phyloP scores from a whole-genome alignment of 2,113 vertebrate species.

The Bungarus multicinctus region DNA sequence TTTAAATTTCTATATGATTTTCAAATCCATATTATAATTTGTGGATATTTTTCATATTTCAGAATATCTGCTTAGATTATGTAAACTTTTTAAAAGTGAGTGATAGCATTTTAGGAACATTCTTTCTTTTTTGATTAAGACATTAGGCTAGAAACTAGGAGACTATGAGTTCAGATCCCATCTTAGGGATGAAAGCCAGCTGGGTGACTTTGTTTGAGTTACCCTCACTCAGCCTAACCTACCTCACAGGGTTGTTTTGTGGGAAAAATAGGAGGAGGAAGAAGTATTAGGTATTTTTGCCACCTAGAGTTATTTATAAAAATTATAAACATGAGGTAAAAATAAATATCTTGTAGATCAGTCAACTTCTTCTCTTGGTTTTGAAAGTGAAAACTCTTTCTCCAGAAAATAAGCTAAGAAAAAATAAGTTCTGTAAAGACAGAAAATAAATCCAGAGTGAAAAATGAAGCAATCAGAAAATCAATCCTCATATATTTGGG shows the following conservation, averaged over 20 bases:
- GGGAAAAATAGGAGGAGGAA: neutral
- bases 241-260: neutral
- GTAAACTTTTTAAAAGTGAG: neutral
- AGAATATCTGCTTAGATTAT: neutral
- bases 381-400: constrained; percentile 27
- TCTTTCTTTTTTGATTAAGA: neutral
- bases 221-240: neutral
- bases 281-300: neutral
- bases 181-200: neutral
- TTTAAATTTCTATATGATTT: neutral
- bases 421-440: constrained; percentile 30
- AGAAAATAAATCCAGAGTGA: constrained; percentile 19
- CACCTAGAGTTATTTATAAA: neutral
- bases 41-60: neutral
- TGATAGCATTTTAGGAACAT: neutral
- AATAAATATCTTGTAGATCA: neutral
- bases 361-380: constrained; percentile 6
- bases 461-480: constrained; percentile 29
- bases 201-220: neutral
- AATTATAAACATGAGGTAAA: neutral
- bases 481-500: constrained; percentile 5
- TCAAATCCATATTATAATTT: neutral
- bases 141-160: neutral
- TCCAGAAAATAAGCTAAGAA: constrained; percentile 7
- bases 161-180: neutral